Base-by-base conservation (phyloP, 2,113 vertebrate species). In the Calyptomena viridis region DNA sequence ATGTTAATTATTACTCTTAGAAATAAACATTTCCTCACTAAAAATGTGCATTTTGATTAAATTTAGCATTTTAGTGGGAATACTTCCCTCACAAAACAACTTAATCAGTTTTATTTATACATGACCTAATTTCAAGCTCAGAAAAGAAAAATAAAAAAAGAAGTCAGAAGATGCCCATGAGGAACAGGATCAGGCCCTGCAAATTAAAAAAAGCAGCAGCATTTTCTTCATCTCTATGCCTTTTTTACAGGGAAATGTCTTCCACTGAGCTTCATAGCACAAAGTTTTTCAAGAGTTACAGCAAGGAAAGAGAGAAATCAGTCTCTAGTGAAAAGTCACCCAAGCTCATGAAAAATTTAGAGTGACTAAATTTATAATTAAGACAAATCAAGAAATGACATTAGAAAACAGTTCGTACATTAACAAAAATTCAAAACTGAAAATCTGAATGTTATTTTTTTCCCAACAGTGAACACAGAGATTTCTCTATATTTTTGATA, bases 21-120 rank as follows among this genome's bases (percentile, higher is more conserved):
- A 95, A 86, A 84, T 39, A 92, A 88, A 69, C 12, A 86, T 42
- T 88, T 92, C 37, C 46, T 67, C 31, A n/a, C 42, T 81, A 84
- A 92, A 83, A 87, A 96, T 59, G 47, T 87, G 52, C 84, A 68
- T 84, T 94, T 89, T 79, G 52, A 91, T 84, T n/a, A 68, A 68
- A 94, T 81, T 64, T 72, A 39, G 8, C 3, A 11, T 2, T 89
- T 97, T 71, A 75, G 15, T 56, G n/a, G 22, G 69, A 82, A 35
- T 84, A 89, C 63, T 90, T 91, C 58, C 37, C 49, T 89, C 64
- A 60, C 7, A 42, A 86, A 96, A 91, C 64, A 96, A 93, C 64
- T 90, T 87, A 64, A 96, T 89, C 85, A 93, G 78, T 67, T 90
- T 94, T 79, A 90, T 93, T 94, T 88, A 77, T 68, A 94, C 35